Percentiles rank a stretch among this genome's conserved stretches.
Conservation (phyloP, 2,888 invertebrate species). For the Diarsia dahlii region DNA sequence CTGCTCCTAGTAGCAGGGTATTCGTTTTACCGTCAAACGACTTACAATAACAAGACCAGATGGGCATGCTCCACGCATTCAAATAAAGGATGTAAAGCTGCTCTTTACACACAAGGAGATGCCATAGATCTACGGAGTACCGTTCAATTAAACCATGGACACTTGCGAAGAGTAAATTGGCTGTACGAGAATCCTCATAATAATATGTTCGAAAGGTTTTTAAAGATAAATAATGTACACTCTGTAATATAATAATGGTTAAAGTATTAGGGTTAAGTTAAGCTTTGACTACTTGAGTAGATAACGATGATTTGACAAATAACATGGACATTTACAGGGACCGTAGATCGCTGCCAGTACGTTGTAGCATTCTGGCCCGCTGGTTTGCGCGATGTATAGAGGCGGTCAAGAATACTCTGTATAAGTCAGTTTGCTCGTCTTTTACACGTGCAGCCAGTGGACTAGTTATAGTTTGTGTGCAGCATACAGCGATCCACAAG, state of each 20-base stretch:
- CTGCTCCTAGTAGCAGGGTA: conserved; percentile 33
- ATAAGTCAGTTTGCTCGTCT: too few species aligned
- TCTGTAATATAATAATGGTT: conserved; percentile 10
- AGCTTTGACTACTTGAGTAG: too few species aligned
- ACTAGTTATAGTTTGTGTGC: too few species aligned
- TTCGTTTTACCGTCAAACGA: conserved; percentile 34
- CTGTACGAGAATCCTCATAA: conserved; percentile 25
- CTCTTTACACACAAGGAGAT: conserved; percentile 25
- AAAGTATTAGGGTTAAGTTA: neutral
- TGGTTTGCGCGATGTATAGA: too few species aligned
- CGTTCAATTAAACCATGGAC: conserved; percentile 18
- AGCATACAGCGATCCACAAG: too few species aligned
- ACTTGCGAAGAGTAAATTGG: conserved; percentile 37
- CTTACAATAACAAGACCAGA: conserved; percentile 17
- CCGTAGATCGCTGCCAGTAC: too few species aligned
- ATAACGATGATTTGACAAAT: too few species aligned
- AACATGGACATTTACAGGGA: too few species aligned
- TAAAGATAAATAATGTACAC: conserved; percentile 22
- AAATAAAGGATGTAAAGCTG: conserved; percentile 31
- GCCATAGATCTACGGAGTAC: conserved; percentile 1
- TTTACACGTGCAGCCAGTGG: too few species aligned
- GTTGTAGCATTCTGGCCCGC: too few species aligned
- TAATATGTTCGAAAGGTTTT: neutral
- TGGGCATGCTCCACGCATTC: conserved; percentile 41
- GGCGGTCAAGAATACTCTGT: too few species aligned